Base-by-base conservation (phyloP, 2,888 invertebrate species). In the Pilophorus perplexus region DNA sequence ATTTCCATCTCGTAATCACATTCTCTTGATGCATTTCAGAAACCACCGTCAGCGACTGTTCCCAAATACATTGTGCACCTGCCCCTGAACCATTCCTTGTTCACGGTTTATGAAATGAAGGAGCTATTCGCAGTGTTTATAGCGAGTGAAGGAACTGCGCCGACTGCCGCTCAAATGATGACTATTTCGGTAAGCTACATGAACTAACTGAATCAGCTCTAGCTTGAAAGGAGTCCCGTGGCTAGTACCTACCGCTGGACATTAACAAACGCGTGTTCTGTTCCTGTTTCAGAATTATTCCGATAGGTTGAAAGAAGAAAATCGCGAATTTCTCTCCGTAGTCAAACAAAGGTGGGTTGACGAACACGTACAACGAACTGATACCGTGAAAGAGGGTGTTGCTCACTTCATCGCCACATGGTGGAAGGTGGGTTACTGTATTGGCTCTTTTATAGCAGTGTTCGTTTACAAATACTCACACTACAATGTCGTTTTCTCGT, bases 381-480 rank as follows among this genome's bases (percentile, higher is more conserved):
- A 23, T 6, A 5, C 3, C 6, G 25, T 59, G 1, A 42, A 59
- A n/a, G 42, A 59, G 14, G 59, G 42, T 3, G 27, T 59, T 2
- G 23, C 8, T n/a, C 1, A 25, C 10, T 42, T 59, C 10, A 22
- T 59, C 14, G n/a, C 40, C 16, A 1, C n/a, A 14, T 59, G 59
- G 59, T 59, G 59, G 59, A 12, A 59, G 59, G 59, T 59, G 14
- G 8, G 37, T 22, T 14, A 33, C 33, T n/a, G n/a, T n/a, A n/a
- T n/a, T n/a, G n/a, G n/a, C n/a, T n/a, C n/a, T n/a, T n/a, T n/a
- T n/a, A n/a, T n/a, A n/a, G n/a, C n/a, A n/a, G n/a, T n/a, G n/a
- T n/a, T n/a, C n/a, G n/a, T 33, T 33, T 8, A 10, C 10, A 33
- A 33, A 8, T 6, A 33, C 6, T 33, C 10, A 8, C 6, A 8